A percentile compares a stretch with the other conserved stretches of the same genome.
Evolutionary conservation across 2,113 vertebrate species (phyloP).

Genomic region (Sturnira hondurensis): DNA sequence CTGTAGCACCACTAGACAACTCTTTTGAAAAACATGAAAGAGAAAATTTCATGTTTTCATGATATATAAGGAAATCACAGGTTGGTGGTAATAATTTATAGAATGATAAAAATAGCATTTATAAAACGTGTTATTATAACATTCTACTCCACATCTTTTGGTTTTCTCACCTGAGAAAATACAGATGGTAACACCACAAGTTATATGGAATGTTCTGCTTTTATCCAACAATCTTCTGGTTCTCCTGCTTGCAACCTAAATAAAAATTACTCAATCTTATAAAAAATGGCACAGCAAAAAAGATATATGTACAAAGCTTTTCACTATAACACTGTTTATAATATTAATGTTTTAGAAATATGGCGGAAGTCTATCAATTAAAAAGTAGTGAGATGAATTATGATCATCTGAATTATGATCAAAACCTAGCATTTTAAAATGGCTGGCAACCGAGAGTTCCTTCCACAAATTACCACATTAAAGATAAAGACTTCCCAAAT

Average conservation of each 20-base stretch:
- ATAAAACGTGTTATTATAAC: background rate
- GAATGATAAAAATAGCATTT: background rate
- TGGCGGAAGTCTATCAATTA: background rate
- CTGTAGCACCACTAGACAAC: background rate
- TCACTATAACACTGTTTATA: background rate
- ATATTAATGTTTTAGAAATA: background rate
- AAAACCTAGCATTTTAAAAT: conserved; percentile 41
- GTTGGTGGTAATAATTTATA: background rate
- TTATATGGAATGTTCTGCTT: conserved; percentile 92
- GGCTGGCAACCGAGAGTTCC: background rate
- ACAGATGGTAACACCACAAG: conserved; percentile 90
- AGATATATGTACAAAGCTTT: background rate
- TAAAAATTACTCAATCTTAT: conserved; percentile 29
- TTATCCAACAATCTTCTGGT: conserved; percentile 92
- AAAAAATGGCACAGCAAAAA: background rate
- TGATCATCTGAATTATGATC: no score
- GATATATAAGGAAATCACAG: background rate
- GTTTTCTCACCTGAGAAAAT: conserved; percentile 90
- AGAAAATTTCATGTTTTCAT: background rate
- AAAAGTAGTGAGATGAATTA: background rate
- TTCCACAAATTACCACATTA: conserved; percentile 39
- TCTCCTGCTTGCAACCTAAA: conserved; percentile 89
- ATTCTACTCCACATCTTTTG: background rate
- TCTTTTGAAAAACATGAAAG: background rate
- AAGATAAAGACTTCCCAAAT: conserved; percentile 21